Evolutionary conservation across 2,888 invertebrate genomes (phyloP), one percentile per base, ranked within the genome.

Genomic region (Lasioglossum villosulum): DNA sequence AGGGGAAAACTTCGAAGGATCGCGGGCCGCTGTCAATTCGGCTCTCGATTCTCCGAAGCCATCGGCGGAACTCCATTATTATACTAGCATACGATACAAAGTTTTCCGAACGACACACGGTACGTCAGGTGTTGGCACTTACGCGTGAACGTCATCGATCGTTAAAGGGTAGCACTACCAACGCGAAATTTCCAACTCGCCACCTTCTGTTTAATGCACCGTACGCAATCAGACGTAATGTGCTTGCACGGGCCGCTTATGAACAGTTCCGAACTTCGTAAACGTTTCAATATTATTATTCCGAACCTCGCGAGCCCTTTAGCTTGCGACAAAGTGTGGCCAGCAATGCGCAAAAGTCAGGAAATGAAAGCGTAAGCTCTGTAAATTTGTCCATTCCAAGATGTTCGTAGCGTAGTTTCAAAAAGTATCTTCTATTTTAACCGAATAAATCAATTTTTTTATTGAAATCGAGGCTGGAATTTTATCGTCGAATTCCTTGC

Each of bases 171-270:
- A 27, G 39, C 37, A 71, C 74, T 34, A 19, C 34, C 45, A 37
- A 73, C 52, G 68, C 45, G n/a, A 80, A 82, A 87, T 76, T 74
- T 81, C 48, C 79, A 72, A 66, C 85, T 85, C 48, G 37, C 23
- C 19, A 77, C 74, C 77, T 78, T 66, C 19, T 19, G 66, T 19
- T 34, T 66, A 34, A 34, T 34, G 34, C 34, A 2, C 19, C 19
- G 3, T 66, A 66, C 66, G 34, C 66, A 66, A 19, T 66, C 66
- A 34, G 16, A 66, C 66, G 19, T 66, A 66, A 66, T 34, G 19
- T 5, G 30, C 66, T 19, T 16, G 8, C 30, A 0, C 8, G 66
- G 3, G 34, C 8, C 8, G 34, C 16, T 16, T 34, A 8, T 10
- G 30, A 66, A 34, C 34, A 5, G 34, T 19, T 16, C 8, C 34